phyloP scores from a whole-genome alignment of 1,140 invertebrate species.

The Apocrypta bakeri region DNA sequence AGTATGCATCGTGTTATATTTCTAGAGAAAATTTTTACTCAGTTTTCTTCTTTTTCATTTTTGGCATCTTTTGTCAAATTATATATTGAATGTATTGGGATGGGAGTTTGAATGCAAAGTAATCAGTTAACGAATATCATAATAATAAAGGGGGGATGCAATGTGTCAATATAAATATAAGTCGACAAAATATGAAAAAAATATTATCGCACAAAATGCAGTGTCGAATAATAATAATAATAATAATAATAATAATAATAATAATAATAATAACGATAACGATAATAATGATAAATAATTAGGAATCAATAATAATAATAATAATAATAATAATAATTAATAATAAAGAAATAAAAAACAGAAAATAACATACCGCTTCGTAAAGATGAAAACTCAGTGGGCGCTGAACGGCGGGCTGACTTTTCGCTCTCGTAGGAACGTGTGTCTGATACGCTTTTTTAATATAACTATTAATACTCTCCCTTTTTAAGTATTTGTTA shows the following conservation, averaged over 20 bases:
- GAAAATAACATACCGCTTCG: constrained; percentile 72
- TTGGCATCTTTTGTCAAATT: no score
- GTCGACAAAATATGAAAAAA: not conserved
- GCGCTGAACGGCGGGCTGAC: constrained; percentile 44
- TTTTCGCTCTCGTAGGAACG: constrained; percentile 35
- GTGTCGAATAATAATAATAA: constrained; percentile 57
- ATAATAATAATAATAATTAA: constrained; percentile 57
- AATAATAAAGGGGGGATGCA: not conserved
- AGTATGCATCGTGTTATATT: no score
- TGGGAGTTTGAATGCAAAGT: not conserved
- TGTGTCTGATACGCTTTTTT: not conserved
- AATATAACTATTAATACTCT: not conserved
- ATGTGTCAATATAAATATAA: not conserved
- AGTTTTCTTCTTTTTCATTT: no score
- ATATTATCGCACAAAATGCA: not conserved
- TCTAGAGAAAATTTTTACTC: no score
- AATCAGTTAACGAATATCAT: not conserved
- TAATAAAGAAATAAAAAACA: constrained; percentile 70
- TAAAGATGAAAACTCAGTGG: constrained; percentile 73
- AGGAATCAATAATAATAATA: constrained; percentile 54
- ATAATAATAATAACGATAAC: constrained; percentile 31
- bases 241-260: constrained; percentile 57
- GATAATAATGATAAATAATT: constrained; percentile 37
- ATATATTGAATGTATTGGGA: no score
- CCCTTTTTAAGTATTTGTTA: not conserved